These are phyloP conservation scores for Trogon surrucura DNA, from an alignment of 2,113 vertebrate genomes.

Conservation along the genomic window DNA sequence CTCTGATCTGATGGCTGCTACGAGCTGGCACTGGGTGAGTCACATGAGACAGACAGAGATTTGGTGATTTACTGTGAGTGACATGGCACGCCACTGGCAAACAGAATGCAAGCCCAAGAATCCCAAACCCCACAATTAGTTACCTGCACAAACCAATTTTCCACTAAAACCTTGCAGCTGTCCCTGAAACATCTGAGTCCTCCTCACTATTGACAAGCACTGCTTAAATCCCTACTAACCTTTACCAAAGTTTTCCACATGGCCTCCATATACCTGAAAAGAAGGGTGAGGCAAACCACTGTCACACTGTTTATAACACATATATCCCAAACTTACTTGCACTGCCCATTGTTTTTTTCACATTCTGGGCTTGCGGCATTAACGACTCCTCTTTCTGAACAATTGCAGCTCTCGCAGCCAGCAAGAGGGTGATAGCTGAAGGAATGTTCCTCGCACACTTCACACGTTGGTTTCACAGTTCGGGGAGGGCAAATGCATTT, in stretches of 20 bases:
- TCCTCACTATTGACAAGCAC: background rate
- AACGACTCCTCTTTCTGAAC: slow-evolving; percentile 79
- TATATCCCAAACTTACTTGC: slow-evolving; percentile 79
- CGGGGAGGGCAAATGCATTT: slow-evolving; percentile 89
- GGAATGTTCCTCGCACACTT: slow-evolving; percentile 79
- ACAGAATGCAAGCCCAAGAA: background rate
- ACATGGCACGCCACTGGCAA: background rate
- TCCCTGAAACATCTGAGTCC: background rate
- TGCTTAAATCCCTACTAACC: background rate
- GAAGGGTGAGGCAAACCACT: background rate
- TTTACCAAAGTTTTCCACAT: background rate
- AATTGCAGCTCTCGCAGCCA: slow-evolving; percentile 90
- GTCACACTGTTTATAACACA: rapidly evolving
- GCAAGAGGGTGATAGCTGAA: slow-evolving; percentile 89
- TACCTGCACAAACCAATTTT: background rate
- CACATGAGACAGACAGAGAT: background rate
- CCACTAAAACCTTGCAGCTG: background rate
- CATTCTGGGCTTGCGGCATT: slow-evolving; percentile 74
- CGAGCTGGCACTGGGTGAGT: background rate
- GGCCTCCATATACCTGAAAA: background rate
- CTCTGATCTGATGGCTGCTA: background rate
- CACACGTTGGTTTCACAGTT: slow-evolving; percentile 85
- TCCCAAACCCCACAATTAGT: background rate
- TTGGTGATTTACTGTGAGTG: background rate
- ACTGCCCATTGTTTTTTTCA: slow-evolving; percentile 83